These are phyloP conservation scores for Acanthaster planci DNA, from an alignment of 35 echinoderm and acorn worm species.

Conservation along the genomic window DNA sequence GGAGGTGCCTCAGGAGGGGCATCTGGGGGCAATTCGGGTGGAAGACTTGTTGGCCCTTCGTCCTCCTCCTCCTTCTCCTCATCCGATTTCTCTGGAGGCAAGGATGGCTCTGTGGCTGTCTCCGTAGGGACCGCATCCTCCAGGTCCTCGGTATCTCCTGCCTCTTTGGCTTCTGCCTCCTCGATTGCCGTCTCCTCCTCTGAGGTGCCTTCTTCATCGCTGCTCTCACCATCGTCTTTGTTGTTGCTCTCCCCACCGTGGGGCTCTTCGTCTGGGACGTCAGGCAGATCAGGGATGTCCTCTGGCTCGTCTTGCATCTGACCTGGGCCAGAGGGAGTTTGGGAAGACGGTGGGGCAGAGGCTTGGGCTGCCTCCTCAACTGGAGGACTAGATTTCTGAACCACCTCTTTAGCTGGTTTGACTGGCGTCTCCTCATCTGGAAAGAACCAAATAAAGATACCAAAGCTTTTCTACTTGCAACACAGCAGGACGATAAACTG, in stretches of 20 bases:
- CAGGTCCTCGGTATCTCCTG: constrained; percentile 3
- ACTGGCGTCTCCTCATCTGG: neutral
- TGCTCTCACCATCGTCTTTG: neutral
- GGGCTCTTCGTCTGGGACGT: constrained; percentile 1
- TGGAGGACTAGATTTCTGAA: neutral
- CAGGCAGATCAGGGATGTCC: constrained; percentile 49
- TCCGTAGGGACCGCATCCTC: neutral
- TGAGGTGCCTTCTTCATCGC: neutral
- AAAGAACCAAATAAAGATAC: neutral
- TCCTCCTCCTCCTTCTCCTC: constrained; percentile 3
- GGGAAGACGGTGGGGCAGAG: neutral
- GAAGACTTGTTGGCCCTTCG: neutral
- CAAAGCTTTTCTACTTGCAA: too few species aligned
- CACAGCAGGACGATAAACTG: too few species aligned
- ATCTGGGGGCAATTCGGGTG: constrained; percentile 25
- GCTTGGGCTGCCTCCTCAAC: neutral
- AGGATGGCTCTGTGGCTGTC: neutral
- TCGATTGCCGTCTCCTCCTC: neutral
- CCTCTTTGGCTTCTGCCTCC: constrained; percentile 33
- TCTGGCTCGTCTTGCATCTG: constrained; percentile 16
- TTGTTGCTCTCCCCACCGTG: neutral
- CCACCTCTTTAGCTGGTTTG: neutral
- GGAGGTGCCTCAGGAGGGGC: neutral
- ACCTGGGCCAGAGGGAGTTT: neutral
- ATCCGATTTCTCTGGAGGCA: neutral